Base-by-base conservation (phyloP, 1,140 invertebrate genomes). In the Calliphora vicina region DNA sequence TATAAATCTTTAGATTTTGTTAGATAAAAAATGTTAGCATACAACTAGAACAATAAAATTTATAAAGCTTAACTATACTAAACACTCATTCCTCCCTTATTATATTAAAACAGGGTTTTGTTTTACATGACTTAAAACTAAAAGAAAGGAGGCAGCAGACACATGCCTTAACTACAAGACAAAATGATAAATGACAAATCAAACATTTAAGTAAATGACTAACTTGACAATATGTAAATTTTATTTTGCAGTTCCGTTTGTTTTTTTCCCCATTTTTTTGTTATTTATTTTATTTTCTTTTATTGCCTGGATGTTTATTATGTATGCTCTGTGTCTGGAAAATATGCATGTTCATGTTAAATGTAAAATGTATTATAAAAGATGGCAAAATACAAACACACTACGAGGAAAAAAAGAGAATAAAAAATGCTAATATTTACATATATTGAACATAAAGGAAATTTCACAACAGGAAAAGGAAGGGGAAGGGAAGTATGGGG, bases 161-260 rank as follows among this genome's bases (percentile, higher is more conserved):
- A n/a, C n/a, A 27, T 35, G 29, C 35, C 27, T n/a, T n/a, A n/a
- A 27, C 4, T 17, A 27, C 8, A 43, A 43, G 3, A 35, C 29
- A 78, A 78, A 43, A 78, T 78, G 74, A 78, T 78, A 78, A 78
- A 78, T 78, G 74, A 78, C 74, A 78, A 78, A 78, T 78, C 74
- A 78, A 78, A 78, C 74, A 78, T 78, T 78, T 78, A 78, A 78
- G 74, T 78, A 78, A 78, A 78, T 78, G 74, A 78, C 74, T 78
- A 78, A 78, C 74, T 78, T 78, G 74, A 78, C 74, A 78, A 78
- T 78, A 78, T 78, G 74, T n/a, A 78, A 78, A 78, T 78, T 78
- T 43, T 42, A 29, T 13, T 73, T 27, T 74, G n/a, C 71, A 27
- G 6, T 5, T n/a, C 50, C 50, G 15, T 17, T n/a, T n/a, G 13